A percentile compares a stretch with the other conserved stretches of the same genome.
Conservation (phyloP, 2,888 invertebrate genomes). For the Mactromeris polynyma region DNA sequence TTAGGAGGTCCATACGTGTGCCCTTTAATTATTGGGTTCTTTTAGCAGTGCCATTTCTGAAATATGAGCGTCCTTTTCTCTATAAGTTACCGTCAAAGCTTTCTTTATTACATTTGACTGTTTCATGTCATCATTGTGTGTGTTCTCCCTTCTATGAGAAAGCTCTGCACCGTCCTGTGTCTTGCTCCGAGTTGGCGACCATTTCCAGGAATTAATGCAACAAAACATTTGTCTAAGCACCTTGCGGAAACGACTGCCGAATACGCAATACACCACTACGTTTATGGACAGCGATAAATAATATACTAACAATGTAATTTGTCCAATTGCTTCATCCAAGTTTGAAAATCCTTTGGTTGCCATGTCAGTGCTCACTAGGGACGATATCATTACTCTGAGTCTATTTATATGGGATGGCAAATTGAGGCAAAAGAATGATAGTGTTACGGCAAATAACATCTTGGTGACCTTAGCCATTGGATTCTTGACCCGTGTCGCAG, state of each 20-base stretch:
- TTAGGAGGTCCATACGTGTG: too few relatives aligned
- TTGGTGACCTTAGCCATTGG: conserved; percentile 70
- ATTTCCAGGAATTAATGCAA: background rate
- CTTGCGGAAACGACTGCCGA: conserved; percentile 76
- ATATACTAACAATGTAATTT: conserved; percentile 75
- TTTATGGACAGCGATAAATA: conserved; percentile 79
- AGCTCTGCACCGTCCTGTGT: background rate
- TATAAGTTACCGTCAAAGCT: background rate
- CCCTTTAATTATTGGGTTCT: background rate
- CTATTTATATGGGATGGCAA: conserved; percentile 77
- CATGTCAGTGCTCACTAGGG: conserved; percentile 32
- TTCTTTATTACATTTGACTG: background rate
- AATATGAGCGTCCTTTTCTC: background rate
- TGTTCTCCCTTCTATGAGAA: background rate
- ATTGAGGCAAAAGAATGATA: conserved; percentile 74
- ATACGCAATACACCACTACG: conserved; percentile 75
- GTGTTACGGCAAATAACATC: conserved; percentile 73
- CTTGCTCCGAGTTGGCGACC: background rate
- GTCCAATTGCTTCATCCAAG: conserved; percentile 54
- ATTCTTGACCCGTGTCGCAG: conserved; percentile 35
- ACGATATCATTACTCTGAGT: conserved; percentile 60
- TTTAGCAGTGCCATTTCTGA: background rate
- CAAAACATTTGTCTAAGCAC: conserved; percentile 40
- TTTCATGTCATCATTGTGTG: background rate
- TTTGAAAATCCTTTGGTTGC: conserved; percentile 27